Evolutionary conservation across 2,888 invertebrate species (phyloP), one percentile per base, ranked within the genome.

Genomic region (Luperina testacea): DNA sequence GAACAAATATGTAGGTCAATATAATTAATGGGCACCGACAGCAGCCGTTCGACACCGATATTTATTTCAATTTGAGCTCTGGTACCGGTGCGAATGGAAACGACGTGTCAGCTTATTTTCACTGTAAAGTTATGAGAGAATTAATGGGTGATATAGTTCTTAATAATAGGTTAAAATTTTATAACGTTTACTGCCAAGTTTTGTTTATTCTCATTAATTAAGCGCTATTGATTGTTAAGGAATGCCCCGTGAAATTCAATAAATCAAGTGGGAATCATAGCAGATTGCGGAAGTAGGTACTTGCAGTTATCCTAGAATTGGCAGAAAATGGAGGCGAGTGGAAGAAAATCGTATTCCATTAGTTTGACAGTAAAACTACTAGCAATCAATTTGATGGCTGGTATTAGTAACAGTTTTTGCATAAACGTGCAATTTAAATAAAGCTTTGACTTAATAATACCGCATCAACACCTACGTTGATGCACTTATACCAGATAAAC

Each of bases 41-140:
- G 74, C 79, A 68, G 80, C 24, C 72, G 51, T 78, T 86, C 69
- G 64, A 78, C 80, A 73, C 59, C 67, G 72, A 81, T 82, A 88
- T 86, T 86, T 86, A 88, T 86, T 88, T 82, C 82, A 80, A 82
- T 85, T 82, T 72, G 48, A 67, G 80, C 67, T 72, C 75, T n/a
- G 68, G 63, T 72, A 45, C 68, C 68, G 69, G 38, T 70, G 75
- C 67, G 24, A 79, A 80, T 86, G 69, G 51, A 75, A 87, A 70
- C 73, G 38, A 75, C 27, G 67, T 77, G 72, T 75, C 85, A 76
- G 74, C 51, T 83, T 87, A 77, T 75, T 72, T 87, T 59, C 72
- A 65, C 48, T 42, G 57, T 69, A 67, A 74, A 85, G 7, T 87
- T 74, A 71, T 63, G 70, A 77, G 42, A 24, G 38, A 72, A 59